phyloP scores from a whole-genome alignment of 2,113 vertebrate species.

The Vimba vimba region DNA sequence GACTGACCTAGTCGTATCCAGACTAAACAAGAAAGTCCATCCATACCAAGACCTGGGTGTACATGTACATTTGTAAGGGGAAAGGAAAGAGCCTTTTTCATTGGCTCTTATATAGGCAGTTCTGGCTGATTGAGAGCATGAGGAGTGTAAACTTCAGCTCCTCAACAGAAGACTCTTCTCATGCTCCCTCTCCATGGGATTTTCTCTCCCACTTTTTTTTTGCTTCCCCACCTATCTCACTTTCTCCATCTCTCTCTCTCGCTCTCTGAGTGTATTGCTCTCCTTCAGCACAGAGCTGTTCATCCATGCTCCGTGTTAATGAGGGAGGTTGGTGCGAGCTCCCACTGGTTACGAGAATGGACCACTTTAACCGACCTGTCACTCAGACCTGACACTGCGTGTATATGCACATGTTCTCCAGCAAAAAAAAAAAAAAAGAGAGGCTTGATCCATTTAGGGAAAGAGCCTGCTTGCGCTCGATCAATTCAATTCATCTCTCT shows the following conservation, averaged over 20 bases:
- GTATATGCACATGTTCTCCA: constrained; percentile 31
- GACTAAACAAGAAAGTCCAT: background rate
- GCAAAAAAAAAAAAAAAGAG: background rate
- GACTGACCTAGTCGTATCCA: background rate
- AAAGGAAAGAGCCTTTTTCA: constrained; percentile 1
- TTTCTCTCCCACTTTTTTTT: background rate
- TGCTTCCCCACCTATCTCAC: constrained; percentile 5
- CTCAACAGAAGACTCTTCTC: background rate
- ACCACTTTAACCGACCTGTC: constrained; percentile 49
- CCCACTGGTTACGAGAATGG: constrained; percentile 42
- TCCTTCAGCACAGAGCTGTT: constrained; percentile 30
- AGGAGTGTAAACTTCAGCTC: constrained; percentile 27
- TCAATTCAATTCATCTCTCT: constrained; percentile 8
- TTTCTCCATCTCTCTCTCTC: constrained; percentile 13
- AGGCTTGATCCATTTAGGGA: constrained; percentile 31
- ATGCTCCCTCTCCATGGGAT: constrained; percentile 3
- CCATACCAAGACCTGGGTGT: background rate
- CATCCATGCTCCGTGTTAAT: constrained; percentile 48
- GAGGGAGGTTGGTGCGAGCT: constrained; percentile 47
- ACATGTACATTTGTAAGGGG: background rate
- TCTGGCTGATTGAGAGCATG: constrained; percentile 36
- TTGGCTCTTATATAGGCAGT: constrained; percentile 35
- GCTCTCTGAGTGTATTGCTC: constrained; percentile 33
- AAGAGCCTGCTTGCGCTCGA: constrained; percentile 17
- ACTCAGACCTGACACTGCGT: constrained; percentile 34